phyloP scores from a whole-genome alignment of 2,888 invertebrate genomes.

The Volucella inflata region DNA sequence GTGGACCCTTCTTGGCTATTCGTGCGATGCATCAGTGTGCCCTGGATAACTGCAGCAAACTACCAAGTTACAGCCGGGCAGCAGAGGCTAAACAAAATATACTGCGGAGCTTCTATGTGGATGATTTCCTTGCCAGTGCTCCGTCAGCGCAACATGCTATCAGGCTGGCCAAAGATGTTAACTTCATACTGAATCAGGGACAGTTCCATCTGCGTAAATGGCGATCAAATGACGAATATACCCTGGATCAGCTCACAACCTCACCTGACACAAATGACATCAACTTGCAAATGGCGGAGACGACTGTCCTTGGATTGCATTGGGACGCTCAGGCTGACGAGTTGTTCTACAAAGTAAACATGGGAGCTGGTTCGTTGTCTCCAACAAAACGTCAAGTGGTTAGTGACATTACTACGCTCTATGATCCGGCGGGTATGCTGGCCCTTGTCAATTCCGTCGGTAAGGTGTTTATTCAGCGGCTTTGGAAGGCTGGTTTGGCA shows the following conservation, averaged over 20 bases:
- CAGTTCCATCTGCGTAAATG: conserved; percentile 20
- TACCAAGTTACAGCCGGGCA: conserved; percentile 15
- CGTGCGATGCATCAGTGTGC: conserved; percentile 51
- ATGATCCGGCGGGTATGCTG: conserved; percentile 45
- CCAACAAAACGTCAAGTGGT: conserved; percentile 38
- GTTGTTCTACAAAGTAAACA: conserved; percentile 38
- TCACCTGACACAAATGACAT: conserved; percentile 10
- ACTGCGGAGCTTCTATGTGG: conserved; percentile 43
- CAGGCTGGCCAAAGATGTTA: too few species aligned
- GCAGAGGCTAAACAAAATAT: conserved; percentile 5
- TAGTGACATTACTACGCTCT: conserved; percentile 21
- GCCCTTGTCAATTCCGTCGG: conserved; percentile 51
- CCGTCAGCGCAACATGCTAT: too few species aligned
- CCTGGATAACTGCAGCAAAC: conserved; percentile 20
- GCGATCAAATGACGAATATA: neutral
- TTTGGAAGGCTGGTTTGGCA: conserved; percentile 39
- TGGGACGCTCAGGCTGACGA: conserved; percentile 27
- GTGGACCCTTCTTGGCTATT: conserved; percentile 58
- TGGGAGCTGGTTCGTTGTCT: conserved; percentile 31
- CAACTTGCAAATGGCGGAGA: conserved; percentile 9
- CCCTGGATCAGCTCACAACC: conserved; percentile 25
- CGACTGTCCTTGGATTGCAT: conserved; percentile 37
- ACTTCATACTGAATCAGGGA: too few species aligned
- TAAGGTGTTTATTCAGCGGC: conserved; percentile 46
- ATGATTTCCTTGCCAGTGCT: conserved; percentile 53